Evolutionary conservation across 2,113 vertebrate genomes (phyloP).

Genomic region (Acanthochromis polyacanthus): DNA sequence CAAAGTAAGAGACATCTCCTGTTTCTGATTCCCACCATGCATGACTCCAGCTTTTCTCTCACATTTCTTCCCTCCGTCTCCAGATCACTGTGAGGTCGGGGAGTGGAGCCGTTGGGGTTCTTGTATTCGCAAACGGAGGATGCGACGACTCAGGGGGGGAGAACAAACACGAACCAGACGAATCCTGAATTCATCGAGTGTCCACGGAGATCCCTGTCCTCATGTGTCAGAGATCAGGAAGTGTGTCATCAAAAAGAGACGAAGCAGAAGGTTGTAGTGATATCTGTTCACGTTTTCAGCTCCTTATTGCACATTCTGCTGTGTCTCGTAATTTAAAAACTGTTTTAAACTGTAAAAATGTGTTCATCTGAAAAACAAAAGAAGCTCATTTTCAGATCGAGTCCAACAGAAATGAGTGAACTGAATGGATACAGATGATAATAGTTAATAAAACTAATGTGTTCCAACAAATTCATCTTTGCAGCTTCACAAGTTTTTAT

Average conservation of each 20-base stretch:
- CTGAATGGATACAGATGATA: neutral
- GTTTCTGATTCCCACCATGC: neutral
- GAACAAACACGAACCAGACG: constrained; percentile 87
- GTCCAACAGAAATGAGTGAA: neutral
- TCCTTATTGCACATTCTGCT: neutral
- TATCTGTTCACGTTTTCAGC: neutral
- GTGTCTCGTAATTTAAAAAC: neutral
- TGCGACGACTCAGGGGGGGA: constrained; percentile 85
- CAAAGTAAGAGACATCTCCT: constrained; percentile 80
- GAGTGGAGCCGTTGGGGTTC: constrained; percentile 90
- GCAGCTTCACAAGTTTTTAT: neutral
- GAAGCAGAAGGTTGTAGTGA: constrained; percentile 14
- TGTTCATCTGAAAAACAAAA: neutral
- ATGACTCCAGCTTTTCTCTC: neutral
- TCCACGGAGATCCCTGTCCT: constrained; percentile 84
- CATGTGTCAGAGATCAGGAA: constrained; percentile 85
- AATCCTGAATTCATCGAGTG: constrained; percentile 82
- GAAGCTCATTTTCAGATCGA: too few species aligned
- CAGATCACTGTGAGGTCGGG: constrained; percentile 90
- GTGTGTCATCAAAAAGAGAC: constrained; percentile 85
- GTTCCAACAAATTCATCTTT: neutral
- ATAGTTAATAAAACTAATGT: neutral
- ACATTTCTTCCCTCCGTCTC: constrained; percentile 43
- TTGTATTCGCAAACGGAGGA: constrained; percentile 86
- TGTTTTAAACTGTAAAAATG: neutral